Percentiles rank a stretch among this genome's conserved stretches.
Conservation (phyloP, 2,797 vertebrate genomes). For the Sebastolobus altivelis region DNA sequence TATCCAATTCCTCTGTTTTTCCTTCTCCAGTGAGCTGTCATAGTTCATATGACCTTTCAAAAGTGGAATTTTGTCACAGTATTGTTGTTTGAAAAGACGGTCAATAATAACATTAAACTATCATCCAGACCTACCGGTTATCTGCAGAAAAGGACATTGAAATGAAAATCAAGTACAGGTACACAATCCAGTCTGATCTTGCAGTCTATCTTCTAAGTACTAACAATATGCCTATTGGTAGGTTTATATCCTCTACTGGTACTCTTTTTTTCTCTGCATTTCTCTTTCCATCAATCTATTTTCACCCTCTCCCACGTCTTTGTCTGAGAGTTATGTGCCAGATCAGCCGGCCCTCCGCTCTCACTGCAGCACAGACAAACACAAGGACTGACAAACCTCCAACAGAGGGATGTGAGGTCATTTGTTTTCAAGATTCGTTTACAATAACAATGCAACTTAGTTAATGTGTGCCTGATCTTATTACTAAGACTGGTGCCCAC, state of each 20-base stretch:
- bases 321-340: slow-evolving; percentile 23
- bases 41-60: not conserved
- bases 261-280: slow-evolving; percentile 1
- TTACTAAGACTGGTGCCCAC: slow-evolving; percentile 13
- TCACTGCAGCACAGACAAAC: slow-evolving; percentile 46
- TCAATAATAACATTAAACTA: not conserved
- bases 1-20: not conserved
- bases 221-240: not conserved
- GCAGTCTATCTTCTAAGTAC: not conserved
- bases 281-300: slow-evolving; percentile 29
- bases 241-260: not conserved
- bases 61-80: not conserved
- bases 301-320: slow-evolving; percentile 17
- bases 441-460: not conserved
- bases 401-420: slow-evolving; percentile 11
- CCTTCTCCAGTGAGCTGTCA: not conserved
- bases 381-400: slow-evolving; percentile 13
- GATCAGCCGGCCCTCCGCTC: slow-evolving; percentile 35
- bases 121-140: not conserved
- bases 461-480: slow-evolving; percentile 1
- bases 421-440: slow-evolving; percentile 15
- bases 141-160: not conserved
- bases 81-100: not conserved
- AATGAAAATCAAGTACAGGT: not conserved
- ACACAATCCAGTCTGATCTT: not conserved